Base-by-base conservation (phyloP, 1,140 invertebrate species). In the Linepithema humile region DNA sequence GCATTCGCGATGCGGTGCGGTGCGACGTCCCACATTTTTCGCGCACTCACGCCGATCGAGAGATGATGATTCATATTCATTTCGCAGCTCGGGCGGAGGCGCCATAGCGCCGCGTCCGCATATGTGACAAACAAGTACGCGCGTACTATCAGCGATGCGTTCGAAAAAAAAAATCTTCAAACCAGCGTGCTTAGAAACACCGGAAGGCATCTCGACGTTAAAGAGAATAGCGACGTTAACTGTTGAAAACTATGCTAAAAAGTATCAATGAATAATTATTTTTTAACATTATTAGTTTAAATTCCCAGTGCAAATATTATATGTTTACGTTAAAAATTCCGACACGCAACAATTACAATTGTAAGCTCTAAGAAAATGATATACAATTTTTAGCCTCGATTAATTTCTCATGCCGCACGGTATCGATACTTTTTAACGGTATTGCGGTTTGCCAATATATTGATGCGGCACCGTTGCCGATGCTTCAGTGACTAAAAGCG, bases 21-120 rank as follows among this genome's bases (percentile, higher is more conserved):
- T 20, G 35, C 62, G 32, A 23, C 45, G 45, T 67, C 32, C 60
- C 60, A 64, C 45, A 78, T 78, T 78, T 78, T 67, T 78, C 62
- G 62, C 62, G 60, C 62, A 78, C 32, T 78, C 62, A 78, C 62
- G 74, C 60, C 60, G 43, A 78, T 50, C 62, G 62, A 17, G 62
- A 78, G 62, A 78, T 64, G 55, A 75, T 65, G 74, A 78, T 78
- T 78, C 74, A 67, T 78, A 78, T 78, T 67, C 45, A 26, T 78
- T 67, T 78, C 45, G 45, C 62, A 12, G 59, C 59, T 38, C 32
- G 60, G 43, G 17, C 57, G 29, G 40, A 59, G 15, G 17, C 74
- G 74, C 73, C 57, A 75, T 75, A 75, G n/a, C 53, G n/a, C 55
- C 55, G 53, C 57, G 26, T 45, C 5, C 12, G 55, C 38, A 62